Evolutionary conservation across 64 coral and sea anemone species (phyloP).

Genomic region (Stylophora pistillata): DNA sequence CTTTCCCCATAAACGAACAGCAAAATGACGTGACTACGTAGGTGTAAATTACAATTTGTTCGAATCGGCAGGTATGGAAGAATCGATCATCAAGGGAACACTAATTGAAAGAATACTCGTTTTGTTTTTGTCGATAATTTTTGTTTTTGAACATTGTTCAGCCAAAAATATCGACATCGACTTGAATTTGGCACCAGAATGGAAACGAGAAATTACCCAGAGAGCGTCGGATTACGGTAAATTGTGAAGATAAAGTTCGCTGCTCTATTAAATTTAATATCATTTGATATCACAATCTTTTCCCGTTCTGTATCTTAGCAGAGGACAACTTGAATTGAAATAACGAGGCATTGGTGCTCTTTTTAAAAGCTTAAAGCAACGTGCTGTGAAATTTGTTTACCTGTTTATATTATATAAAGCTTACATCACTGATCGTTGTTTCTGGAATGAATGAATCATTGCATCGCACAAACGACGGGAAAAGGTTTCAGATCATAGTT

Average conservation of each 20-base stretch:
- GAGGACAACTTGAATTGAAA: no score
- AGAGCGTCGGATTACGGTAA: conserved; percentile 63
- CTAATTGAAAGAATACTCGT: background rate
- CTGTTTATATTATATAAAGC: no score
- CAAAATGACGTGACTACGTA: conserved; percentile 2
- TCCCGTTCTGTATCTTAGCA: no score
- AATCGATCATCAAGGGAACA: background rate
- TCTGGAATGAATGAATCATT: no score
- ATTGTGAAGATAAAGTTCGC: background rate
- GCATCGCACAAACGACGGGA: no score
- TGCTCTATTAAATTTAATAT: no score
- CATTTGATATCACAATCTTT: no score
- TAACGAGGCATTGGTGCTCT: background rate
- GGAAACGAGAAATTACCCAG: conserved; percentile 45
- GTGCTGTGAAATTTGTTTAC: no score
- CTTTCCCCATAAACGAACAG: background rate
- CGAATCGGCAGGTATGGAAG: background rate
- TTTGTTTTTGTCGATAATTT: background rate
- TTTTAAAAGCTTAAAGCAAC: background rate
- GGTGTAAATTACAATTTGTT: background rate
- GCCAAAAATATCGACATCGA: conserved; percentile 6
- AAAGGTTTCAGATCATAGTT: no score
- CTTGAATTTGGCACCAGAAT: conserved; percentile 49
- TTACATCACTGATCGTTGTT: no score
- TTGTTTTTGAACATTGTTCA: background rate